These are phyloP conservation scores for Eubucco bourcierii DNA, from an alignment of 2,113 vertebrate genomes.

Conservation along the genomic window DNA sequence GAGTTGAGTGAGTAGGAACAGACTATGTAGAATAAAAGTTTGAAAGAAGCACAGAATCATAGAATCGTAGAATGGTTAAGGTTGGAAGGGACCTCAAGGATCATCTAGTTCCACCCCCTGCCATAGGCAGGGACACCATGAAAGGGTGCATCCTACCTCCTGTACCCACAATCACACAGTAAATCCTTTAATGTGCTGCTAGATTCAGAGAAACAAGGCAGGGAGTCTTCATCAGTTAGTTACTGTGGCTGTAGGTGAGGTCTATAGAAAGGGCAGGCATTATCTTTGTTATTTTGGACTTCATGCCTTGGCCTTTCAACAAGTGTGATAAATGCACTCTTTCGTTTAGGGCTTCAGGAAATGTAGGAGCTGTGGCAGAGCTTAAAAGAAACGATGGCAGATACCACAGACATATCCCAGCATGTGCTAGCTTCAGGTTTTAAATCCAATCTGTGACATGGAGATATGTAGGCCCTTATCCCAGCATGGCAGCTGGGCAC, in stretches of 20 bases:
- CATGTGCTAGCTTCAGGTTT: neutral
- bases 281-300: neutral
- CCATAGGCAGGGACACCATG: too few relatives aligned
- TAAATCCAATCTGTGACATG: neutral
- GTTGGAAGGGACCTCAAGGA: too few relatives aligned
- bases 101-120: too few relatives aligned
- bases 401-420: neutral
- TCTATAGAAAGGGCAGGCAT: neutral
- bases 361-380: neutral
- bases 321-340: neutral
- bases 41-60: too few relatives aligned
- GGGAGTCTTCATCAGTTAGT: neutral
- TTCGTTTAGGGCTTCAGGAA: neutral
- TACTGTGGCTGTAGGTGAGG: neutral
- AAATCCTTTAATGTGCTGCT: neutral
- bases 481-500: neutral
- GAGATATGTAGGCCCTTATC: neutral
- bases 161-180: neutral
- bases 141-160: neutral
- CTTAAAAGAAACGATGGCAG: neutral
- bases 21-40: neutral
- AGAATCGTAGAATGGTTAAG: too few relatives aligned
- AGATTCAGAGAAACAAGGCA: neutral
- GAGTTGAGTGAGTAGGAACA: neutral
- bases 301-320: neutral